These are phyloP conservation scores for Andinoacara biseriatus DNA, from an alignment of 2,113 vertebrate genomes.

Conservation along the genomic window DNA sequence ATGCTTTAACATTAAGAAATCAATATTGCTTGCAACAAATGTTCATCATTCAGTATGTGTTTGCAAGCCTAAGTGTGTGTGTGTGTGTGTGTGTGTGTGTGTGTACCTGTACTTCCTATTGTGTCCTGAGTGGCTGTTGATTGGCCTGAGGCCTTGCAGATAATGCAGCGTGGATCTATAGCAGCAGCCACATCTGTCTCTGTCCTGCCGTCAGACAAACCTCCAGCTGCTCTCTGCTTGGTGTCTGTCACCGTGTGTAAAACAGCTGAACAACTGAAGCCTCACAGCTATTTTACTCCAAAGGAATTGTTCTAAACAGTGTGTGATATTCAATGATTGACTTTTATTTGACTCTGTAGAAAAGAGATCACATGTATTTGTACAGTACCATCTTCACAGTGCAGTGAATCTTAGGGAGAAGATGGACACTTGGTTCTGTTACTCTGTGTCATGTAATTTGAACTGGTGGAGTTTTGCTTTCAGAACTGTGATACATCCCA, in stretches of 20 bases:
- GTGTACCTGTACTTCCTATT: constrained; percentile 20
- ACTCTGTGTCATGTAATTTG: too few species aligned
- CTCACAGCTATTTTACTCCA: not conserved
- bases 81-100: constrained; percentile 30
- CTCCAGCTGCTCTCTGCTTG: constrained; percentile 18
- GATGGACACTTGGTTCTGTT: too few species aligned
- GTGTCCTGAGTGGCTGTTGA: constrained; percentile 45
- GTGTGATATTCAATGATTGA: constrained; percentile 25
- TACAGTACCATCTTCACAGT: not conserved
- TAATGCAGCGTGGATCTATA: constrained; percentile 54
- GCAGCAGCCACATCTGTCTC: constrained; percentile 60
- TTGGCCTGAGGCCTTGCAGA: constrained; percentile 44
- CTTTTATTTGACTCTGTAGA: constrained; percentile 3
- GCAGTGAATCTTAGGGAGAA: too few species aligned
- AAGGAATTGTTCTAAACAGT: not conserved
- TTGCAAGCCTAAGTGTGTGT: not conserved
- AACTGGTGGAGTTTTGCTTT: too few species aligned
- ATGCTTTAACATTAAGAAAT: constrained; percentile 31
- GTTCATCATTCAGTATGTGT: not conserved
- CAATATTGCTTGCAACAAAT: constrained; percentile 6
- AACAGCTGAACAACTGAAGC: constrained; percentile 20
- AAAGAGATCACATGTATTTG: not conserved
- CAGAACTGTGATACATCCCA: not conserved
- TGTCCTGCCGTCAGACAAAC: constrained; percentile 23
- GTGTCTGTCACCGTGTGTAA: constrained; percentile 40